A percentile compares a stretch with the other conserved stretches of the same genome.
These are phyloP conservation scores for Muscicapa striata DNA, from an alignment of 2,797 vertebrate genomes.

Conservation along the genomic window DNA sequence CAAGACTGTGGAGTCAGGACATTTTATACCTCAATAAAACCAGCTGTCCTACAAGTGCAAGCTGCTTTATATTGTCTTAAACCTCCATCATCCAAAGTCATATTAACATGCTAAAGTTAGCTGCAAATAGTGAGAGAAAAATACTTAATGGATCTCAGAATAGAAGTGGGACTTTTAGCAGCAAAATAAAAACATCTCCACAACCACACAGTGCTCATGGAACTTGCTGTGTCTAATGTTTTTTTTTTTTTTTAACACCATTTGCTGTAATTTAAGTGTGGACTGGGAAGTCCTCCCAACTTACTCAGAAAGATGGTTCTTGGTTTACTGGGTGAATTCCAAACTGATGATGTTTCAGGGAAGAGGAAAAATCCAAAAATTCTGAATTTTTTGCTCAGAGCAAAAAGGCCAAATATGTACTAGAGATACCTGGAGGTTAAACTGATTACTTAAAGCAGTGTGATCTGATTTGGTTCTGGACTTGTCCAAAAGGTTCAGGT, in stretches of 20 bases:
- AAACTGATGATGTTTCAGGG: not conserved
- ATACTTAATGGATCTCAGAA: not conserved
- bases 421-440: not conserved
- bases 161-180: not conserved
- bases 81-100: not conserved
- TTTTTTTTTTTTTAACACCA: not conserved
- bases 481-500: not conserved
- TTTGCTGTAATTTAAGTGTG: not conserved
- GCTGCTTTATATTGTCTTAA: not conserved
- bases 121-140: not conserved
- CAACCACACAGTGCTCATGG: rapidly evolving
- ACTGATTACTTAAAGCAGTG: not conserved
- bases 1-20: not conserved
- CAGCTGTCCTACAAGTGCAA: not conserved
- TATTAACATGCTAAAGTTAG: not conserved
- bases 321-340: not conserved
- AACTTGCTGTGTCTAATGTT: not conserved
- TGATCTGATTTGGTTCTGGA: not conserved
- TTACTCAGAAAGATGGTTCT: not conserved
- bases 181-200: not conserved
- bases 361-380: not conserved
- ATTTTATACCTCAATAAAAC: not conserved
- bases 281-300: not conserved
- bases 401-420: not conserved
- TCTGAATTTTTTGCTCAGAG: not conserved